Percentiles rank a stretch among this genome's conserved stretches.
Conservation (phyloP, 2,888 invertebrate genomes). For the Acrocera orbiculus region DNA sequence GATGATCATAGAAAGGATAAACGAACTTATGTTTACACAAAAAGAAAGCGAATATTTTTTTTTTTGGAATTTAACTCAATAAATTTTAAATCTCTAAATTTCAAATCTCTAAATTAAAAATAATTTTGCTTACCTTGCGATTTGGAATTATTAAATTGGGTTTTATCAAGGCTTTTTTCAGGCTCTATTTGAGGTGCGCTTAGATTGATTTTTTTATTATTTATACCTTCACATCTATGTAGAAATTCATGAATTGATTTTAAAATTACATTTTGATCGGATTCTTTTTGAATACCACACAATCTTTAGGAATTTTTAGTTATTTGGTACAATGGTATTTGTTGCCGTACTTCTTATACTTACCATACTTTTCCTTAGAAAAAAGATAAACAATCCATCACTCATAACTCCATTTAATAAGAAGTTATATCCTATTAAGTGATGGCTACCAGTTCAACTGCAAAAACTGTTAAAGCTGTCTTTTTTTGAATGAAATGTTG, state of each 20-base stretch:
- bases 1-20: slow-evolving; percentile 66
- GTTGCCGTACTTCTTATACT: slow-evolving; percentile 17
- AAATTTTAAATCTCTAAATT: too few relatives aligned
- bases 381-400: slow-evolving; percentile 60
- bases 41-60: too few relatives aligned
- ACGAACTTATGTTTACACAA: slow-evolving; percentile 51
- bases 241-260: slow-evolving; percentile 44
- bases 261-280: slow-evolving; percentile 43
- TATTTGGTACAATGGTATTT: slow-evolving; percentile 25
- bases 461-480: too few relatives aligned
- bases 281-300: slow-evolving; percentile 37
- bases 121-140: slow-evolving; percentile 36
- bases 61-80: slow-evolving; percentile 3
- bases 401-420: slow-evolving; percentile 54
- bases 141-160: slow-evolving; percentile 30
- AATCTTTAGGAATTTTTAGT: slow-evolving; percentile 38
- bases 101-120: slow-evolving; percentile 15
- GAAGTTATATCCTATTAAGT: slow-evolving; percentile 51
- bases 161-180: not conserved
- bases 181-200: slow-evolving; percentile 19
- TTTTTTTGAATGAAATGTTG: too few relatives aligned
- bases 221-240: slow-evolving; percentile 12
- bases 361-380: too few relatives aligned
- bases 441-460: too few relatives aligned
- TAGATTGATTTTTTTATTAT: slow-evolving; percentile 9